Conservation (phyloP, 2,888 invertebrate genomes). For the Mellilla xanthometata region DNA sequence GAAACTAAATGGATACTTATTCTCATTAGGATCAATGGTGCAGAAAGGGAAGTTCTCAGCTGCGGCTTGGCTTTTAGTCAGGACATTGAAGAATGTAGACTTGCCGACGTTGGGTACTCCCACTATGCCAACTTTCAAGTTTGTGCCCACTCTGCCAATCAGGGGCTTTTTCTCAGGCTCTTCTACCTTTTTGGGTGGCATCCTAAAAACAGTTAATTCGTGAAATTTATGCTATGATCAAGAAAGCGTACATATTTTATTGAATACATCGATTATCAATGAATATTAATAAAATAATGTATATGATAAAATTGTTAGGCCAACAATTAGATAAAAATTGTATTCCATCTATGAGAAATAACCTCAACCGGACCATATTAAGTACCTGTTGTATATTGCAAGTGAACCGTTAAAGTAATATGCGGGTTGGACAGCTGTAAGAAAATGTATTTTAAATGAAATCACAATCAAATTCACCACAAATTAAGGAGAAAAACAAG, state of each 20-base stretch:
- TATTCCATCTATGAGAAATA: conserved; percentile 2
- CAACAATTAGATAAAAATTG: too few species aligned
- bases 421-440: conserved; percentile 10
- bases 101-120: conserved; percentile 99
- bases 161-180: conserved; percentile 94
- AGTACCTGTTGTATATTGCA: conserved; percentile 10
- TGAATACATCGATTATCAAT: too few species aligned
- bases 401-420: background rate
- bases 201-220: conserved; percentile 63
- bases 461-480: background rate
- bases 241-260: too few species aligned
- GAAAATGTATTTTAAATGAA: background rate
- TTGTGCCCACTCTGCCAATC: conserved; percentile 97
- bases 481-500: background rate
- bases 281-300: too few species aligned
- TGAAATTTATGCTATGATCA: too few species aligned
- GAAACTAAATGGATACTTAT: conserved; percentile 88
- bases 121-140: conserved; percentile 97
- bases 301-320: background rate
- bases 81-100: conserved; percentile 99
- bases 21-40: conserved; percentile 99
- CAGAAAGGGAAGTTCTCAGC: conserved; percentile 99
- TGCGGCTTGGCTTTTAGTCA: conserved; percentile 98
- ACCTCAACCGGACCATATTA: conserved; percentile 6
- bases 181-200: conserved; percentile 95